Evolutionary conservation across 2,797 vertebrate genomes (phyloP), one percentile per base, ranked within the genome.

Genomic region (Hypotaenidia philippensis): DNA sequence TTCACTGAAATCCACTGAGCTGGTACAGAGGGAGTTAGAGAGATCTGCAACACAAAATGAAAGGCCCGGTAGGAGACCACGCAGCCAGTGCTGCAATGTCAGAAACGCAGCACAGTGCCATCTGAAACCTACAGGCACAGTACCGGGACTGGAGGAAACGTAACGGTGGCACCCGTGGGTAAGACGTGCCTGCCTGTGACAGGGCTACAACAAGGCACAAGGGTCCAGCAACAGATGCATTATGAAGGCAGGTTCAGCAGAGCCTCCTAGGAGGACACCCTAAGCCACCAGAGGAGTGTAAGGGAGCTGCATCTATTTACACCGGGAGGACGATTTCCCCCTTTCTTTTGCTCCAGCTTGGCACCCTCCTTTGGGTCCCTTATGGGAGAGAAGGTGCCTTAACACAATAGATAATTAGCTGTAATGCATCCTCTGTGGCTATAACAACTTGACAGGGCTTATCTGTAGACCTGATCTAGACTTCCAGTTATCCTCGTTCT

Each of bases 401-500:
- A 89, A 78, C 70, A 83, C 79, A 92, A 92, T 26, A 70, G 61
- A 57, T 53, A 69, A 93, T 77, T 34, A 70, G 68, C 32, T 75
- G 25, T 89, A 95, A 92, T 11, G 41, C 83, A 79, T 34, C n/a
- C 45, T 91, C 84, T 57, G 31, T 78, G 81, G 70, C 84, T 82
- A 0, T 21, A 86, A 92, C 70, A 96, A 88, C 66, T 79, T 88
- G 92, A 76, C 61, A 68, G 63, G 83, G 82, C 31, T 90, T 83
- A 95, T 94, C 88, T 86, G 40, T 8, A 91, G 65, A 66, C 32
- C 19, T 32, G 81, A 90, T 91, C 93, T 88, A 40, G 9, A 52
- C 83, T 95, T 95, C 86, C 88, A 93, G 95, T 94, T 94, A 91
- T 45, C 95, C 96, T 50, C 60, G 95, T 94, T 97, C 83, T 91